Evolutionary conservation across 1,140 invertebrate genomes (phyloP).

Genomic region (Melitaea cinxia): DNA sequence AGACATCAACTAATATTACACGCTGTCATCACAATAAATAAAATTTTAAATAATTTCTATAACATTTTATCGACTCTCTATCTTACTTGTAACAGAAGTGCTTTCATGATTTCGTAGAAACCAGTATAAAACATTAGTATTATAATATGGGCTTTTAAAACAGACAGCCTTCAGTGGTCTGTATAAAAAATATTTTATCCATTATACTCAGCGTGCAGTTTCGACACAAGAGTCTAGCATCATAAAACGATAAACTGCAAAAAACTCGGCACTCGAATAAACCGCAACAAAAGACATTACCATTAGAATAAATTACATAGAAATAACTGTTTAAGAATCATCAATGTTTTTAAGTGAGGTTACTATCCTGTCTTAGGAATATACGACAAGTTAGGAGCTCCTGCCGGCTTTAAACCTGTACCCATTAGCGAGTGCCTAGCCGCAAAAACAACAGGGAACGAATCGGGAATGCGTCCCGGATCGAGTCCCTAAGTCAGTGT

Average conservation of each 20-base stretch:
- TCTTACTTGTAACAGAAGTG: neutral
- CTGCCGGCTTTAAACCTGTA: constrained; percentile 69
- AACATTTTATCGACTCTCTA: no score
- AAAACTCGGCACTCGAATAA: constrained; percentile 22
- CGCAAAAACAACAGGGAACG: constrained; percentile 80
- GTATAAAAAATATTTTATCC: constrained; percentile 1
- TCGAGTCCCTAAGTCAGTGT: constrained; percentile 52
- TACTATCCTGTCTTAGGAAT: constrained; percentile 37
- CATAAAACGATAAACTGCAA: constrained; percentile 13
- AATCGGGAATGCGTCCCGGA: constrained; percentile 78
- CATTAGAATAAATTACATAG: constrained; percentile 35
- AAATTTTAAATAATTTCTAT: neutral
- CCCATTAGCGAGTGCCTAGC: constrained; percentile 73
- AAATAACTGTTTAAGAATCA: constrained; percentile 39
- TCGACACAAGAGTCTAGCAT: neutral
- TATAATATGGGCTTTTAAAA: neutral
- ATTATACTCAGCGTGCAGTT: constrained; percentile 3
- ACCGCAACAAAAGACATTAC: constrained; percentile 31
- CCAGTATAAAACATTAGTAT: no score
- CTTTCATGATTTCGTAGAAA: neutral
- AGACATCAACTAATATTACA: constrained; percentile 10
- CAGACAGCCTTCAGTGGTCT: neutral
- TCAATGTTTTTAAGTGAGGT: constrained; percentile 36
- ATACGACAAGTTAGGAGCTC: constrained; percentile 41
- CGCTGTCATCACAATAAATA: constrained; percentile 1